Base-by-base conservation (phyloP, 2,797 vertebrate species). In the Tokudaia muenninki region DNA sequence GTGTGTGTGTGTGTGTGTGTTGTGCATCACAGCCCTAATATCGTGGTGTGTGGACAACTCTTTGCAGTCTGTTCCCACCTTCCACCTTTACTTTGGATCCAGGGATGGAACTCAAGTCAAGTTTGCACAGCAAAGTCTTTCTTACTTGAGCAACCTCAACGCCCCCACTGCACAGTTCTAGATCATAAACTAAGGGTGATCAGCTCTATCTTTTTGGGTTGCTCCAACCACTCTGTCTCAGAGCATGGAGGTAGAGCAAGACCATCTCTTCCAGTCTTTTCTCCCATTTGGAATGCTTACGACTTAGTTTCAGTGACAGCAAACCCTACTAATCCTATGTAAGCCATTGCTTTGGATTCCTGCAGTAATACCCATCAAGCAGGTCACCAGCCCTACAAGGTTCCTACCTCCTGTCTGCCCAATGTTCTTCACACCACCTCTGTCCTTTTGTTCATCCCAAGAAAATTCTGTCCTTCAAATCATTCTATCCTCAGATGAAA, bases 331-430 rank as follows among this genome's bases (percentile, higher is more conserved):
- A 8, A 34, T 31, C 26, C 61, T 37, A 31, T 26, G 1, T 31
- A 7, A 2, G 44, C 3, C 59, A 41, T 10, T 3, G 16, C 67
- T 17, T 1, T 14, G 82, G 37, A 24, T 72, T 52, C 74, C 74
- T 17, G 3, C 0, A 3, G 29, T 17, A 29, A 24, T 1, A 12
- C 21, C 31, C 21, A 26, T 17, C 0, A 1, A 47, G 81, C 29
- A 26, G 8, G 6, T 67, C 14, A 37, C 24, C 67, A 19, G 7
- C 6, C 37, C n/a, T 37, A 1, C 14, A 8, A 52, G 19, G 74
- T 3, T 3, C 90, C 22, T n/a, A 22, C 26, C 37, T n/a, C 34
- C 72, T 19, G 0, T n/a, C n/a, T 41, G 19, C 31, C n/a, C 37
- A 1, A 12, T 1, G 0, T 17, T 2, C 24, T 47, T 31, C 34